Evolutionary conservation across 1,140 invertebrate species (phyloP).

Genomic region (Papilio helenus): DNA sequence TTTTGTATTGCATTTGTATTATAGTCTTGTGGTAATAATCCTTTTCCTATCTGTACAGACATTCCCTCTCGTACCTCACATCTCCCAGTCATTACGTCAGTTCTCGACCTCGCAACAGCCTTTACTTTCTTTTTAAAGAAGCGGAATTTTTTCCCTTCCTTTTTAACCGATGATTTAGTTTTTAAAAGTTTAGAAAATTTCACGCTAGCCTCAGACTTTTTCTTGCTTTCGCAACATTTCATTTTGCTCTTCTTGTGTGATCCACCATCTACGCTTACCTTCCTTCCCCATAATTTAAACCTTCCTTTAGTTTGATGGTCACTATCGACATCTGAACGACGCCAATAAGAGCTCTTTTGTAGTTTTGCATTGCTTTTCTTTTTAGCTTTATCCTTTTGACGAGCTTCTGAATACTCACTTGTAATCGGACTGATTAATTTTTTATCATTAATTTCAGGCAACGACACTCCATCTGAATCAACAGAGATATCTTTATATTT

Average conservation of each 20-base stretch:
- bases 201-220: constrained; percentile 44
- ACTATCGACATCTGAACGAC: constrained; percentile 46
- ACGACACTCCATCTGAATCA: constrained; percentile 64
- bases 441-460: constrained; percentile 57
- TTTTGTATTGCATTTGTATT: constrained; percentile 30
- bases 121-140: constrained; percentile 67
- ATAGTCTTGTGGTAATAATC: constrained; percentile 30
- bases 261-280: constrained; percentile 63
- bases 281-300: constrained; percentile 71
- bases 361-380: constrained; percentile 36
- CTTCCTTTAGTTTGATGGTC: constrained; percentile 64
- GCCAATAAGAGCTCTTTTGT: constrained; percentile 35
- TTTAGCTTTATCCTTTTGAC: constrained; percentile 41
- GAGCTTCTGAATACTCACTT: constrained; percentile 37
- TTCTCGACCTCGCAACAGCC: constrained; percentile 57
- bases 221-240: constrained; percentile 38
- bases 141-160: constrained; percentile 60
- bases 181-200: constrained; percentile 35
- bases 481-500: constrained; percentile 66
- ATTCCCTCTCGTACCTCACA: constrained; percentile 69
- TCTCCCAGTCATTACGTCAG: constrained; percentile 61
- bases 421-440: constrained; percentile 52
- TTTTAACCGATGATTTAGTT: constrained; percentile 48
- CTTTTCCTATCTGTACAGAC: constrained; percentile 57
- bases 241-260: constrained; percentile 46